These are phyloP conservation scores for Drosophila nigromelanica DNA, from an alignment of 1,140 invertebrate genomes.

Conservation along the genomic window DNA sequence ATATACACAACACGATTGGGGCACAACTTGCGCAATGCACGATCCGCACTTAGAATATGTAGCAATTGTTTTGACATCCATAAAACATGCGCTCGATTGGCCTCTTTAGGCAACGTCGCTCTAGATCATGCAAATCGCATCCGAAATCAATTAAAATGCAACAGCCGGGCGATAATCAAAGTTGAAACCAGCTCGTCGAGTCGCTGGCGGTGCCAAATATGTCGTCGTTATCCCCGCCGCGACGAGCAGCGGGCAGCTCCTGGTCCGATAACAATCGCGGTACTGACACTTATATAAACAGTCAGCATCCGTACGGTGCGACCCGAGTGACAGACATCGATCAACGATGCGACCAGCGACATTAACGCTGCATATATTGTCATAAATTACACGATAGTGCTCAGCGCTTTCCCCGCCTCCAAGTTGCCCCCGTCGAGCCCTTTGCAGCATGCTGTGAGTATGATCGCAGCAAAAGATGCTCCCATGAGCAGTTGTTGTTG, in stretches of 20 bases:
- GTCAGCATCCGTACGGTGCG: slow-evolving; percentile 66
- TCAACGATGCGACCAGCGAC: slow-evolving; percentile 73
- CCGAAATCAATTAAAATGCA: slow-evolving; percentile 78
- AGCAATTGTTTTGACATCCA: slow-evolving; percentile 79
- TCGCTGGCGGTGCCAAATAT: slow-evolving; percentile 73
- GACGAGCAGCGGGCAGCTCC: not conserved
- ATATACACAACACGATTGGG: slow-evolving; percentile 4
- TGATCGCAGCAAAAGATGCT: slow-evolving; percentile 41
- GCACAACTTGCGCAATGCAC: slow-evolving; percentile 63
- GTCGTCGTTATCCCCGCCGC: slow-evolving; percentile 42
- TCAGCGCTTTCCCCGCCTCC: slow-evolving; percentile 8
- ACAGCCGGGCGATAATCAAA: slow-evolving; percentile 68
- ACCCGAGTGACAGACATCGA: slow-evolving; percentile 77
- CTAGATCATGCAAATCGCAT: slow-evolving; percentile 72
- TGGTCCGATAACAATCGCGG: slow-evolving; percentile 66
- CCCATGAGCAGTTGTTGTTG: slow-evolving; percentile 39
- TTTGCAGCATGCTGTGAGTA: slow-evolving; percentile 39
- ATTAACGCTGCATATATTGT: slow-evolving; percentile 83
- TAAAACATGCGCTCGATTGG: slow-evolving; percentile 80
- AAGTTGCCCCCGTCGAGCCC: slow-evolving; percentile 38
- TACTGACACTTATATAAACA: slow-evolving; percentile 74
- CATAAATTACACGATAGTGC: slow-evolving; percentile 74
- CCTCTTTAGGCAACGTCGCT: slow-evolving; percentile 69
- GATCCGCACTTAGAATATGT: slow-evolving; percentile 71
- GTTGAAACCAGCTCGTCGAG: slow-evolving; percentile 19